A percentile compares a stretch with the other conserved stretches of the same genome.
Conservation (phyloP, 92 coral and sea anemone species). For the Epizoanthus illoricatus region DNA sequence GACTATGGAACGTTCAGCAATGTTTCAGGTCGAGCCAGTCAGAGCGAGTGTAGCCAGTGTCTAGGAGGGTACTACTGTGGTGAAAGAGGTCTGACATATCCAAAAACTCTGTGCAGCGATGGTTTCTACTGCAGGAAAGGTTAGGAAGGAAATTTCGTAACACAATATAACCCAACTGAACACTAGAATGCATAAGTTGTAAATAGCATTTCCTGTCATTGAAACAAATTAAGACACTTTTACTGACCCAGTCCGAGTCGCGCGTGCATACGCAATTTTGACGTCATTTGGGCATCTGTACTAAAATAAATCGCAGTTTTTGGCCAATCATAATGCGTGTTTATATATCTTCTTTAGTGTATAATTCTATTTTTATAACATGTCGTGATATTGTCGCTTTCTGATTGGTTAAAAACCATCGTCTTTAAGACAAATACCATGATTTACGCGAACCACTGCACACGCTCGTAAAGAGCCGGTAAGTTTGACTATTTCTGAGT, state of each 20-base stretch:
- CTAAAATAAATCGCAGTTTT: no score
- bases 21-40: constrained; percentile 79
- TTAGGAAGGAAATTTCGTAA: constrained; percentile 19
- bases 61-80: constrained; percentile 92
- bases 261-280: no score
- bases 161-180: neutral
- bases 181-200: neutral
- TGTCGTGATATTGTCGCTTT: no score
- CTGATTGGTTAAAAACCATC: no score
- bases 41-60: constrained; percentile 80
- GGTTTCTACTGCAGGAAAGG: constrained; percentile 89
- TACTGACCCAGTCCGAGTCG: neutral
- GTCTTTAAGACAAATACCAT: no score
- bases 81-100: constrained; percentile 78
- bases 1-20: constrained; percentile 88
- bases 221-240: neutral
- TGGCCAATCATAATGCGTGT: no score
- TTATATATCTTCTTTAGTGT: no score
- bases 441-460: no score
- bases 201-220: neutral
- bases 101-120: constrained; percentile 76
- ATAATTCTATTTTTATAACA: no score
- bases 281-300: no score
- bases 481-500: no score
- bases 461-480: no score